Conservation (phyloP, 2,797 vertebrate species). For the Florisuga fusca region DNA sequence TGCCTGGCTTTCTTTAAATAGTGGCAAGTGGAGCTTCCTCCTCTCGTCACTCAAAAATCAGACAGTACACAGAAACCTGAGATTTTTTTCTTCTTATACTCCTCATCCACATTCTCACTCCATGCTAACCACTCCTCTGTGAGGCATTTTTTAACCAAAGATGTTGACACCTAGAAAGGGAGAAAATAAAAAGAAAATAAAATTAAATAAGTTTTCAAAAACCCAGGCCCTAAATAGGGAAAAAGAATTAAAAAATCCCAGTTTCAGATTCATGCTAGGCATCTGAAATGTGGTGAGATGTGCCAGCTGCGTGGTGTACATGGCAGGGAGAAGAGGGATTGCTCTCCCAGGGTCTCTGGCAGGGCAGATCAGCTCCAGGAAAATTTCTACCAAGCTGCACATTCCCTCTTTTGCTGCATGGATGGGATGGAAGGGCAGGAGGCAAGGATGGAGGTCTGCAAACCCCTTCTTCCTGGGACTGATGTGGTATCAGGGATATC, state of each 20-base stretch:
- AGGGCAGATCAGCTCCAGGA: background rate
- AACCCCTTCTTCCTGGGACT: background rate
- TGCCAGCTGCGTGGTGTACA: background rate
- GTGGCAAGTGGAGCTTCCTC: background rate
- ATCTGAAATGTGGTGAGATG: background rate
- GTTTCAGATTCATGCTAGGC: background rate
- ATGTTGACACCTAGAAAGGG: background rate
- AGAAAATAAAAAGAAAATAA: background rate
- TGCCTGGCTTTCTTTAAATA: background rate
- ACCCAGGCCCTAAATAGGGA: background rate
- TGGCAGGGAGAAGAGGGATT: background rate
- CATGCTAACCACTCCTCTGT: background rate
- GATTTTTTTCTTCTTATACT: background rate
- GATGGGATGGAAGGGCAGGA: background rate
- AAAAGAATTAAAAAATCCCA: background rate
- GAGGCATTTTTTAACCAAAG: background rate
- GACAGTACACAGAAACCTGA: constrained; percentile 3
- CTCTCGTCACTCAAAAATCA: background rate
- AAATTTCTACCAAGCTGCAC: background rate
- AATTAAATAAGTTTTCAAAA: background rate
- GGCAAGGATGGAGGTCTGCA: background rate
- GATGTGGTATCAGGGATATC: background rate
- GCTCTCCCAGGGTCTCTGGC: background rate
- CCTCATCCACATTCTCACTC: background rate
- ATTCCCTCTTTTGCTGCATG: background rate